Conservation (phyloP, 2,888 invertebrate species). For the Pandemis corylana region DNA sequence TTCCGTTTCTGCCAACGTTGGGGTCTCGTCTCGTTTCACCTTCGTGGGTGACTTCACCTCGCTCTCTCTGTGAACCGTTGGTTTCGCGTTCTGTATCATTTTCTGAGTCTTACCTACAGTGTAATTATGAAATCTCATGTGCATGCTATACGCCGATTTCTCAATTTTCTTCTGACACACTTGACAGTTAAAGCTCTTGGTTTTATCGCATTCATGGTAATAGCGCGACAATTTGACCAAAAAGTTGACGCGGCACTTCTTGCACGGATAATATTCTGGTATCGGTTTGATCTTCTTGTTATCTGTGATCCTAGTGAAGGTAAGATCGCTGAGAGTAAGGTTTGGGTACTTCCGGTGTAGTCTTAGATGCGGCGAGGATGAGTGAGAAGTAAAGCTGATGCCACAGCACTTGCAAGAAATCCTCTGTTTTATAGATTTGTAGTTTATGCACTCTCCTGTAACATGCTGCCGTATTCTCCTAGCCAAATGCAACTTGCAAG, state of each 20-base stretch:
- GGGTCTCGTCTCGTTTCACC: background rate
- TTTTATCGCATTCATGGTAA: conserved; percentile 49
- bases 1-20: background rate
- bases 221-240: conserved; percentile 10
- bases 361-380: conserved; percentile 39
- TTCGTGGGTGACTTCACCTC: conserved; percentile 8
- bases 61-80: background rate
- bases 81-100: background rate
- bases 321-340: conserved; percentile 50
- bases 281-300: conserved; percentile 46
- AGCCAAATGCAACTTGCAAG: conserved; percentile 45
- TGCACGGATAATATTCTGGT: conserved; percentile 52
- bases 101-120: background rate
- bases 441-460: conserved; percentile 20
- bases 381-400: conserved; percentile 43
- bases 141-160: conserved; percentile 50
- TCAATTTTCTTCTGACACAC: conserved; percentile 55
- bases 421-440: background rate
- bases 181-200: conserved; percentile 47
- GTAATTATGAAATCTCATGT: conserved; percentile 55
- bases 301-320: conserved; percentile 48
- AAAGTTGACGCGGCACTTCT: conserved; percentile 53
- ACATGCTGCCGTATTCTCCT: conserved; percentile 3
- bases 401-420: conserved; percentile 57
- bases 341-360: conserved; percentile 43